Conservation (phyloP, 2,797 vertebrate species). For the Coracias cyanogaster region DNA sequence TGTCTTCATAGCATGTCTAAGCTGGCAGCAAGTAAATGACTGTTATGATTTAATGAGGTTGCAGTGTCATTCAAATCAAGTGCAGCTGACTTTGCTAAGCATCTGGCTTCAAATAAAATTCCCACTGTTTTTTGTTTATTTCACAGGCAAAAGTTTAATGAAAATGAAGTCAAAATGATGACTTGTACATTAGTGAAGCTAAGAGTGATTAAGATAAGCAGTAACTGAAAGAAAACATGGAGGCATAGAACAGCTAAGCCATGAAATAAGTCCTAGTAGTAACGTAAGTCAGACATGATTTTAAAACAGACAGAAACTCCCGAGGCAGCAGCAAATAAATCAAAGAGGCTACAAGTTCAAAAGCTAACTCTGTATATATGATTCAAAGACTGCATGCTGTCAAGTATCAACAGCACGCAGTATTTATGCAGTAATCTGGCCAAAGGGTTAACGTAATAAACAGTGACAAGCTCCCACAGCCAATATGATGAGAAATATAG, state of each 20-base stretch:
- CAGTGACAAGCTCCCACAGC: slow-evolving; percentile 8
- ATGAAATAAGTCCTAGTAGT: not conserved
- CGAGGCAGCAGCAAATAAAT: slow-evolving; percentile 55
- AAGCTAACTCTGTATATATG: slow-evolving; percentile 19
- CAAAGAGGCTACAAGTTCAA: slow-evolving; percentile 26
- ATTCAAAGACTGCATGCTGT: slow-evolving; percentile 32
- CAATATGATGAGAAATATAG: not conserved
- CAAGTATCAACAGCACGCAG: not conserved
- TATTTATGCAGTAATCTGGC: slow-evolving; percentile 30
- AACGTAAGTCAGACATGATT: slow-evolving; percentile 17
- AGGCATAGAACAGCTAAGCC: not conserved
- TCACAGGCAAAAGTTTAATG: not conserved
- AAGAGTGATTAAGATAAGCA: not conserved
- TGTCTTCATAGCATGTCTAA: not conserved
- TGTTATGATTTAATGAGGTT: slow-evolving; percentile 12
- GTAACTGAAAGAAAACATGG: not conserved
- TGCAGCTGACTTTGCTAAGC: not conserved
- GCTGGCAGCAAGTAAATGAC: slow-evolving; percentile 6
- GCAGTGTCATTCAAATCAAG: not conserved
- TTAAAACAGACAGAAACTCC: slow-evolving; percentile 34
- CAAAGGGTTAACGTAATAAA: slow-evolving; percentile 36
- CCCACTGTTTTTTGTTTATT: not conserved
- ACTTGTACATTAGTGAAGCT: not conserved
- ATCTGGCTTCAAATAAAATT: not conserved
- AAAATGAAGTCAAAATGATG: not conserved